Conservation (phyloP, 1,140 invertebrate species). For the Lucilia cuprina region DNA sequence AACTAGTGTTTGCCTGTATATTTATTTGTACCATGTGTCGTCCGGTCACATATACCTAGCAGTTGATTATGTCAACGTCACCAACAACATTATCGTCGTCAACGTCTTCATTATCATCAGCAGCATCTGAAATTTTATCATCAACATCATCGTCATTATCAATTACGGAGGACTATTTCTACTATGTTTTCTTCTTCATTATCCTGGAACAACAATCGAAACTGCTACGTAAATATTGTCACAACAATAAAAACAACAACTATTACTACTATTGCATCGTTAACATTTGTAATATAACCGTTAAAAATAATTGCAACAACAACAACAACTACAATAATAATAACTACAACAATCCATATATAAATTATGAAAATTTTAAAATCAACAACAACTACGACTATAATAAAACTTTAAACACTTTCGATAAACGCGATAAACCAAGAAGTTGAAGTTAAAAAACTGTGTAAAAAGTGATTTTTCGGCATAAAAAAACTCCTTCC, state of each 20-base stretch:
- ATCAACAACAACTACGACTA: neutral
- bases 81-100: conserved; percentile 3
- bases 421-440: neutral
- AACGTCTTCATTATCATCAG: neutral
- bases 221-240: neutral
- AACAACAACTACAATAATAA: neutral
- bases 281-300: neutral
- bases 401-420: conserved; percentile 3
- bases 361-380: neutral
- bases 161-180: neutral
- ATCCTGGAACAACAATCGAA: neutral
- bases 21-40: conserved; percentile 79
- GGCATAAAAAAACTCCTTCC: neutral
- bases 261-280: neutral
- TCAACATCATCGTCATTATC: neutral
- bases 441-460: conserved; percentile 3
- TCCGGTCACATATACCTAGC: conserved; percentile 66
- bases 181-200: neutral
- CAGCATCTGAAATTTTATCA: neutral
- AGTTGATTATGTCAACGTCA: conserved; percentile 44
- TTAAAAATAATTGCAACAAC: neutral
- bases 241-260: neutral
- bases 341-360: neutral
- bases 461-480: neutral
- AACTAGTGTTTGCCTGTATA: conserved; percentile 78